Conservation (phyloP, 2,113 vertebrate genomes). For the Aleadryas rufinucha region DNA sequence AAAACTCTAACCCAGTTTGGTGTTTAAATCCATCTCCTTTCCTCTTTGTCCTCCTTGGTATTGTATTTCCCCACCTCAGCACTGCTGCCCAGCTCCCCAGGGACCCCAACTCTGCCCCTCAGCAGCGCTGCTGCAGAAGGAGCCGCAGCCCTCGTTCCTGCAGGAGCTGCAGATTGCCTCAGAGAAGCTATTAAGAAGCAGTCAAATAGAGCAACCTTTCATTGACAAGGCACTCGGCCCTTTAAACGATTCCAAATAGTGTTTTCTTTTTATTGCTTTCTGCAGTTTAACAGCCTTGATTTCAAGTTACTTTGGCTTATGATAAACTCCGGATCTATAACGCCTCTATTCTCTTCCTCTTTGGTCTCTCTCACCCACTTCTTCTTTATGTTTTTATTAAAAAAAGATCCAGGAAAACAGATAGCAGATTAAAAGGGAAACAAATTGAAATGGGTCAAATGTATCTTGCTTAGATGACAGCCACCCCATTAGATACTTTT, state of each 20-base stretch:
- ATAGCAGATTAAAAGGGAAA: constrained; percentile 66
- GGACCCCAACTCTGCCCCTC: rapidly evolving
- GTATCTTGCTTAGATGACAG: constrained; percentile 61
- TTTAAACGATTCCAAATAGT: constrained; percentile 67
- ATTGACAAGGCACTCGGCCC: constrained; percentile 51
- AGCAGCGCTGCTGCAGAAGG: background rate
- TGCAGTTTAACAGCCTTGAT: constrained; percentile 58
- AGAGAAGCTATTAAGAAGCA: constrained; percentile 22
- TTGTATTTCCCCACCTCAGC: background rate
- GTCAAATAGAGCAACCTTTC: constrained; percentile 47
- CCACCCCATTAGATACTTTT: constrained; percentile 63
- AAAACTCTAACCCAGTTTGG: background rate
- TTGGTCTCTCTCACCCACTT: background rate
- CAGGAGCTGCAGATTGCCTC: constrained; percentile 12
- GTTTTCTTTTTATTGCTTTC: constrained; percentile 67
- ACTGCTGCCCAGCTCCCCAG: background rate
- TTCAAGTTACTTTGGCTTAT: constrained; percentile 62
- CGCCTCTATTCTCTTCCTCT: constrained; percentile 4
- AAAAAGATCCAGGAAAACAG: constrained; percentile 24
- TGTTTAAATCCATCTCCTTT: background rate
- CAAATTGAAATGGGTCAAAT: constrained; percentile 66
- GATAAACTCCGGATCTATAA: constrained; percentile 64
- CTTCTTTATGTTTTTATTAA: constrained; percentile 59
- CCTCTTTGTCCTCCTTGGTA: background rate
- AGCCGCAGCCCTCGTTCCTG: background rate